Conservation (phyloP, 2,113 vertebrate species). For the Ancistrus triradiatus region DNA sequence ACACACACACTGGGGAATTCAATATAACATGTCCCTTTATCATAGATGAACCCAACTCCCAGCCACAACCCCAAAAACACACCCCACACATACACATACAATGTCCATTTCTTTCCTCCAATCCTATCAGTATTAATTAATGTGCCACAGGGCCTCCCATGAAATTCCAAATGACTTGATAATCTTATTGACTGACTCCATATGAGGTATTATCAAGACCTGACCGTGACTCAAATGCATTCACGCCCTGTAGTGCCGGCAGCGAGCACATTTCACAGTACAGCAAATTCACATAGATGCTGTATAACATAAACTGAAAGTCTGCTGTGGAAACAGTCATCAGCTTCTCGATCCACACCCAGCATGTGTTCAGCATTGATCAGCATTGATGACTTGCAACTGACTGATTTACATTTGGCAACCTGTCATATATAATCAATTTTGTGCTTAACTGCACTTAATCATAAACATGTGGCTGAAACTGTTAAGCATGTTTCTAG, state of each 20-base stretch:
- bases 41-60: too few species aligned
- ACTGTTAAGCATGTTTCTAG: too few species aligned
- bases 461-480: not conserved
- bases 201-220: not conserved
- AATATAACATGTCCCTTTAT: too few species aligned
- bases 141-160: not conserved
- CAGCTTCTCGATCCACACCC: not conserved
- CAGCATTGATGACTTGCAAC: slow-evolving; percentile 6
- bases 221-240: not conserved
- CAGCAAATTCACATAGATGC: too few species aligned
- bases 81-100: too few species aligned
- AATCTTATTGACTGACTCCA: slow-evolving; percentile 1
- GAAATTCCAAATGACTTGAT: slow-evolving; percentile 6
- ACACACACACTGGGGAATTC: too few species aligned
- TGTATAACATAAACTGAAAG: not conserved
- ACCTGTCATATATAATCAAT: slow-evolving; percentile 32
- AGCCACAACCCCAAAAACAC: too few species aligned
- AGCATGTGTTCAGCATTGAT: slow-evolving; percentile 36
- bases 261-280: not conserved
- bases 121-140: slow-evolving; percentile 19
- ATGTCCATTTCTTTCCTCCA: slow-evolving; percentile 2
- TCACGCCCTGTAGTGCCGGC: not conserved
- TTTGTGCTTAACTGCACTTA: slow-evolving; percentile 27
- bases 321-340: not conserved
- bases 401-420: slow-evolving; percentile 18